Percentiles rank a stretch among this genome's conserved stretches.
These are phyloP conservation scores for Vidua macroura DNA, from an alignment of 2,113 vertebrate genomes.

Conservation along the genomic window DNA sequence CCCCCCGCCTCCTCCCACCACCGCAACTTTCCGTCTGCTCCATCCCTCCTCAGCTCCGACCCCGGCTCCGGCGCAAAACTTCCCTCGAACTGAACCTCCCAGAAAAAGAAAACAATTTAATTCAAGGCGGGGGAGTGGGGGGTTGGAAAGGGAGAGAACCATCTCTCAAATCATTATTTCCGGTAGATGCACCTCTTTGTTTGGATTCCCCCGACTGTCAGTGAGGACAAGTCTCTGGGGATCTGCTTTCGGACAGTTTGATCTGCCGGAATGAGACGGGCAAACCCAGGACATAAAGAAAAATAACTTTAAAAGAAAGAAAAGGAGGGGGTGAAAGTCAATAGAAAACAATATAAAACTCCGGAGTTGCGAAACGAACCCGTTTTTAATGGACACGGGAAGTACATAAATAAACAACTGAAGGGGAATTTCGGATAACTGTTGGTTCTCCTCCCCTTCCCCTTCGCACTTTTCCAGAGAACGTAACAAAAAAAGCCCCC, in stretches of 20 bases:
- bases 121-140: neutral
- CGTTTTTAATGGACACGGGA: neutral
- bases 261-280: neutral
- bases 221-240: conserved; percentile 45
- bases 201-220: conserved; percentile 72
- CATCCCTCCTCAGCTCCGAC: conserved; percentile 10
- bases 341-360: neutral
- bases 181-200: conserved; percentile 81
- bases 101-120: conserved; percentile 6
- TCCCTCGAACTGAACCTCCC: conserved; percentile 50
- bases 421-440: conserved; percentile 1
- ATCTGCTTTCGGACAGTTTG: conserved; percentile 47
- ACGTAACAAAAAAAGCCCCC: neutral
- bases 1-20: neutral
- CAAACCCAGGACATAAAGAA: neutral
- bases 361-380: conserved; percentile 39
- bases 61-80: conserved; percentile 26
- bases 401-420: conserved; percentile 9
- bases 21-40: conserved; percentile 41
- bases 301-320: neutral
- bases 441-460: neutral
- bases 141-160: conserved; percentile 30
- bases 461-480: neutral
- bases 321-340: rapidly evolving
- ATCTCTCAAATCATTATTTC: conserved; percentile 74